Base-by-base conservation (phyloP, 2,113 vertebrate species). In the Rhodinocichla rosea region DNA sequence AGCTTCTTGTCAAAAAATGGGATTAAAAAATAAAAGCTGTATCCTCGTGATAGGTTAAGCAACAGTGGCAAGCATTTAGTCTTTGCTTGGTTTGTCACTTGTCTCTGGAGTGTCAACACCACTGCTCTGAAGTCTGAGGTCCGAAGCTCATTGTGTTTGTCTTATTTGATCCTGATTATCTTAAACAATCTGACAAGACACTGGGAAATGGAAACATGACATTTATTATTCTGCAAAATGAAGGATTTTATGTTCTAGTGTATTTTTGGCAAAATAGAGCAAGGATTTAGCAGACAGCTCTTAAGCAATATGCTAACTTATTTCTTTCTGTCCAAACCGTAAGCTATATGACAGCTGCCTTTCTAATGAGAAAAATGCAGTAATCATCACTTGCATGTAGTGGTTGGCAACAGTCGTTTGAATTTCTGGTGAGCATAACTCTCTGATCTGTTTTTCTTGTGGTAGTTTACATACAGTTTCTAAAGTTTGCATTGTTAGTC, bases 401-500 rank as follows among this genome's bases (percentile, higher is more conserved):
- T 21, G 30, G 78, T 94, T 97, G 95, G 92, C 95, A 95, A 93
- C 89, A 73, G 75, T 92, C 85, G 64, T 90, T 94, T 91, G 93
- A 94, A 88, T 90, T 14, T 63, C 87, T 95, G 87, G 96, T 78
- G 89, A 96, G 78, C 93, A 84, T 63, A 91, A 88, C 84, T 95
- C 87, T 94, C 94, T 97, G 88, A 96, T 98, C 96, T 97, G 75
- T 96, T 98, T 98, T 96, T 95, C 74, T 60, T 96, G 92, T 27
- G 50, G 96, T 92, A 78, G 79, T 97, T 98, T 97, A 95, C 93
- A 92, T 95, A 96, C 79, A 70, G 95, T 97, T 97, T 94, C 91
- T 94, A 74, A 97, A 96, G 96, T 97, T 95, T 93, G 96, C 95
- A 92, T 96, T 95, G 95, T 98, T 98, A 98, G 97, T 98, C 97